phyloP scores from a whole-genome alignment of 1,140 invertebrate species.

The Drosophila sp. region DNA sequence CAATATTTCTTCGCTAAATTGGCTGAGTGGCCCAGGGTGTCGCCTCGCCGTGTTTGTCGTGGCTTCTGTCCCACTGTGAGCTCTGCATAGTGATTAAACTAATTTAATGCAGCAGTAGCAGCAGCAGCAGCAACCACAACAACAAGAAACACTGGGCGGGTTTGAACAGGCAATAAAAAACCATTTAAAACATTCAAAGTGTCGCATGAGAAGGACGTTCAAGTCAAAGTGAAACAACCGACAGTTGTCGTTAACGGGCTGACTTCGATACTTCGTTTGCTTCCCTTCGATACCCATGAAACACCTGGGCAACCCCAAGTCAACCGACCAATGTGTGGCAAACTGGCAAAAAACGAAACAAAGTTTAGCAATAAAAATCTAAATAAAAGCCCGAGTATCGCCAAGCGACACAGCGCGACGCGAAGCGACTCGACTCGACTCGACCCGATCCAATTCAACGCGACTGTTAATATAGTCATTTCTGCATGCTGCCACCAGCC shows the following conservation, averaged over 20 bases:
- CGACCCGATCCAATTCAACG: neutral
- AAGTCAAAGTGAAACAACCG: constrained; percentile 18
- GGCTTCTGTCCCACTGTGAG: constrained; percentile 6
- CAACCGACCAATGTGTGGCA: constrained; percentile 48
- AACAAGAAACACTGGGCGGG: constrained; percentile 28
- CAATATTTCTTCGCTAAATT: too few relatives aligned
- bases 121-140: constrained; percentile 37
- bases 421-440: constrained; percentile 20
- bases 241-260: constrained; percentile 49
- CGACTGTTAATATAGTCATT: constrained; percentile 76
- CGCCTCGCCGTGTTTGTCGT: neutral
- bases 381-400: constrained; percentile 52
- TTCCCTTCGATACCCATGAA: too few relatives aligned
- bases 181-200: constrained; percentile 82
- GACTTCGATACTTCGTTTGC: constrained; percentile 54
- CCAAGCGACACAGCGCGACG: constrained; percentile 12
- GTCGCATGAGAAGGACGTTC: constrained; percentile 69
- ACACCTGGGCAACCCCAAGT: neutral
- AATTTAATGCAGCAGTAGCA: constrained; percentile 74
- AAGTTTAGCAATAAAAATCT: constrained; percentile 82
- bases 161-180: constrained; percentile 66
- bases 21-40: too few relatives aligned
- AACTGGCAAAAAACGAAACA: constrained; percentile 58
- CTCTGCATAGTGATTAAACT: constrained; percentile 81
- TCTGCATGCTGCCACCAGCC: constrained; percentile 63